Conservation (phyloP, 1,140 invertebrate species). For the Muscidifurax raptorellus region DNA sequence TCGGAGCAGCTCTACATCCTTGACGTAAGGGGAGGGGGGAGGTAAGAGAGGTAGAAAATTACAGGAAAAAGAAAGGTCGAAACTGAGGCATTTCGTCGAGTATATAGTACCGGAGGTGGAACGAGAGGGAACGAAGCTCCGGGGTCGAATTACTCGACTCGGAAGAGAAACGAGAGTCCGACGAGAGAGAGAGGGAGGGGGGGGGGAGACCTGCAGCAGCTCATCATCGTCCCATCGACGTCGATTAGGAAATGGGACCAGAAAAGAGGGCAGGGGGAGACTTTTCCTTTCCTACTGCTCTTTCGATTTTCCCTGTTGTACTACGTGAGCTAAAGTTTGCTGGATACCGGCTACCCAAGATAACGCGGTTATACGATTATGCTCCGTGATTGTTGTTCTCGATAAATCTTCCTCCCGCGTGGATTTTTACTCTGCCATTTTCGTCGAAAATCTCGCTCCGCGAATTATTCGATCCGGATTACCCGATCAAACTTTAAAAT, state of each 20-base stretch:
- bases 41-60: conserved; percentile 53
- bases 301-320: conserved; percentile 7
- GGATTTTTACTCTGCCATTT: too few relatives aligned
- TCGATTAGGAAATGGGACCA: conserved; percentile 40
- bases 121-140: neutral
- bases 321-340: neutral
- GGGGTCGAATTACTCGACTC: conserved; percentile 23
- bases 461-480: neutral
- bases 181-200: neutral
- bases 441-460: too few relatives aligned
- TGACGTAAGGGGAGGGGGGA: neutral
- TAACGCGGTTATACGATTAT: too few relatives aligned
- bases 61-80: conserved; percentile 39
- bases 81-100: conserved; percentile 13
- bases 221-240: conserved; percentile 52
- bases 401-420: too few relatives aligned
- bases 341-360: too few relatives aligned
- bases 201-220: neutral
- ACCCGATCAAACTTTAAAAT: neutral
- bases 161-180: conserved; percentile 32
- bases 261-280: neutral
- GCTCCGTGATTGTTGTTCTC: too few relatives aligned
- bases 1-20: neutral
- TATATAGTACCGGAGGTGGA: conserved; percentile 1
- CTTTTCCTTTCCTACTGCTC: neutral